Evolutionary conservation across 2,797 vertebrate genomes (phyloP).

Genomic region (Morelia viridis): DNA sequence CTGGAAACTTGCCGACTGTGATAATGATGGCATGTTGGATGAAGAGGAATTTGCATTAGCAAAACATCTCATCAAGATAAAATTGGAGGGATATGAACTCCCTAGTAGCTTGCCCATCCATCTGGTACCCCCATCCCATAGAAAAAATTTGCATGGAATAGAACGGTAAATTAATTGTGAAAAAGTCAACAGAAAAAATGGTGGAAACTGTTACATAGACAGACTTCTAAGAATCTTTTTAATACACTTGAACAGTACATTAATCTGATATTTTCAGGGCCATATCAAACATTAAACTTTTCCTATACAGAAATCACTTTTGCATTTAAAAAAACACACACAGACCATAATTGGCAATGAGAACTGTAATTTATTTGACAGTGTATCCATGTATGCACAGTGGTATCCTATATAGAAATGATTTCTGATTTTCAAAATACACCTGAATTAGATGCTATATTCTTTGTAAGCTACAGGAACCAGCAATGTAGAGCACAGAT

Average conservation of each 20-base stretch:
- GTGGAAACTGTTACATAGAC: background rate
- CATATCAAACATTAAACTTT: background rate
- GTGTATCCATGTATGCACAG: background rate
- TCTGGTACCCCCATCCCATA: constrained; percentile 90
- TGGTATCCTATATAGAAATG: background rate
- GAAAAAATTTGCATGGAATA: constrained; percentile 76
- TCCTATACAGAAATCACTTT: background rate
- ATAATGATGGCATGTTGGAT: constrained; percentile 93
- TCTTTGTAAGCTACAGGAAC: constrained; percentile 27
- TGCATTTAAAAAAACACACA: background rate
- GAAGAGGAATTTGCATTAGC: constrained; percentile 96
- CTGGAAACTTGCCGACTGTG: constrained; percentile 96
- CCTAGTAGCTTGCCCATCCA: constrained; percentile 85
- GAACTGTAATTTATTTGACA: background rate
- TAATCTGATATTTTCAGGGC: constrained; percentile 36
- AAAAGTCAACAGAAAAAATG: background rate
- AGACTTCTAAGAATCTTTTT: constrained; percentile 9
- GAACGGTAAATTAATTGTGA: constrained; percentile 59
- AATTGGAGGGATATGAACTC: constrained; percentile 93
- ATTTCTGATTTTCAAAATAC: background rate
- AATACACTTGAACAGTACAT: constrained; percentile 36
- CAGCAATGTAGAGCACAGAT: constrained; percentile 12
- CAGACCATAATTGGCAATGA: background rate
- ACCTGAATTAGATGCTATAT: constrained; percentile 29
- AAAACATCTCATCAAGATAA: constrained; percentile 95